These are phyloP conservation scores for Deilephila porcellus DNA, from an alignment of 2,888 invertebrate genomes.

Conservation along the genomic window DNA sequence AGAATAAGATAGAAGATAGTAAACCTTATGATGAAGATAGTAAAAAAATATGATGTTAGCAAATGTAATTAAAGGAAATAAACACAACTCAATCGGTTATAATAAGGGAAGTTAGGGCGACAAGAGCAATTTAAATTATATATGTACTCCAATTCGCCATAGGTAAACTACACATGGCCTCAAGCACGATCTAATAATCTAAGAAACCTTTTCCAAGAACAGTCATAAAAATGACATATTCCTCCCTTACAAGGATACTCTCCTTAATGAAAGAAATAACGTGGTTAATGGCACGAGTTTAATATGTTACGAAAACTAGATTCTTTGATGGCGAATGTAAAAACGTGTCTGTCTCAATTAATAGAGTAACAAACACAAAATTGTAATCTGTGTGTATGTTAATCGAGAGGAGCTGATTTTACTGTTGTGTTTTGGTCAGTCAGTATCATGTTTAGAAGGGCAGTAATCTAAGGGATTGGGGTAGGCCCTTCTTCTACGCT, in stretches of 20 bases:
- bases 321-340: not conserved
- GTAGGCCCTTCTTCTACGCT: no score
- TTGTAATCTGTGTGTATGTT: no score
- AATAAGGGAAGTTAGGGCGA: not conserved
- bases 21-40: no score
- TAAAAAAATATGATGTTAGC: not conserved
- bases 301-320: not conserved
- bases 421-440: no score
- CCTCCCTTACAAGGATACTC: conserved; percentile 3
- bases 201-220: not conserved
- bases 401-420: no score
- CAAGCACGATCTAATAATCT: conserved; percentile 17
- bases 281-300: not conserved
- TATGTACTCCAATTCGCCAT: not conserved
- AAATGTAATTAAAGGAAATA: not conserved
- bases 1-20: no score
- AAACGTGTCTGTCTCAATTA: not conserved
- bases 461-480: no score
- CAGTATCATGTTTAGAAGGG: no score
- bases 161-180: not conserved
- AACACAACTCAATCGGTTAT: not conserved
- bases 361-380: no score
- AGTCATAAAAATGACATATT: conserved; percentile 25
- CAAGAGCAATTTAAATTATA: not conserved
- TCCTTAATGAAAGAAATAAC: conserved; percentile 7